Percentiles rank a stretch among this genome's conserved stretches.
phyloP scores from a whole-genome alignment of 2,797 vertebrate genomes.

The Trachurus trachurus region DNA sequence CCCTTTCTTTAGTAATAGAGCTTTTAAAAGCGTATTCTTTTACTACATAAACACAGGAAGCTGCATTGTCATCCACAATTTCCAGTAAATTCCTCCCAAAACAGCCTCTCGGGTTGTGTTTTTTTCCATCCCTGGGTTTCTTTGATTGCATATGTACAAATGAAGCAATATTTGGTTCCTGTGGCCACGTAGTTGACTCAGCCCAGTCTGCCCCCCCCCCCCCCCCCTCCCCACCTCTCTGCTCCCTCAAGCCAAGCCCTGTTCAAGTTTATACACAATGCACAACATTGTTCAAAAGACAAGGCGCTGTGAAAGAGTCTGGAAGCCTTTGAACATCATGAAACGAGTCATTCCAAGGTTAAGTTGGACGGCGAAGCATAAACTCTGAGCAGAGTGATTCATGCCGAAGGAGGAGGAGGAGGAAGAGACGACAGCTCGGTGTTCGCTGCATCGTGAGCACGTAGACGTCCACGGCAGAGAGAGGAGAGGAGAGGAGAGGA shows the following conservation, averaged over 20 bases:
- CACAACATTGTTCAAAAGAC: slow-evolving; percentile 80
- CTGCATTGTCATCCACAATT: slow-evolving; percentile 82
- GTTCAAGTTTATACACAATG: slow-evolving; percentile 76
- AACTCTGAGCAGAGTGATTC: slow-evolving; percentile 57
- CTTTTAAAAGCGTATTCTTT: slow-evolving; percentile 76
- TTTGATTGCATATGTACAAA: slow-evolving; percentile 85
- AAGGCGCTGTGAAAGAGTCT: slow-evolving; percentile 58
- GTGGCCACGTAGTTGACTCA: slow-evolving; percentile 74
- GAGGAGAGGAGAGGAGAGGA: slow-evolving; percentile 75
- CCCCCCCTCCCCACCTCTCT: slow-evolving; percentile 1
- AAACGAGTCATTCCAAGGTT: slow-evolving; percentile 61
- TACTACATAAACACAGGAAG: slow-evolving; percentile 79
- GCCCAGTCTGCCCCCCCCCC: slow-evolving; percentile 42
- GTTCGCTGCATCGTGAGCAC: slow-evolving; percentile 45
- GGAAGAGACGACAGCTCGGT: slow-evolving; percentile 62
- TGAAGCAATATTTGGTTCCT: slow-evolving; percentile 86
- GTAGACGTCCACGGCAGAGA: slow-evolving; percentile 47
- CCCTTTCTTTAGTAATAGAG: slow-evolving; percentile 55
- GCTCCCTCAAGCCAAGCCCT: slow-evolving; percentile 48
- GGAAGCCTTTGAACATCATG: slow-evolving; percentile 67
- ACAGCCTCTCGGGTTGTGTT: slow-evolving; percentile 60
- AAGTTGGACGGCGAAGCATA: slow-evolving; percentile 49
- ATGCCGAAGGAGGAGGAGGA: slow-evolving; percentile 35
- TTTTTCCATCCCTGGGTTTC: slow-evolving; percentile 80
- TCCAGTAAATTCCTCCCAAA: slow-evolving; percentile 83